phyloP scores from a whole-genome alignment of 2,888 invertebrate species.

The Pachydiplax longipennis region DNA sequence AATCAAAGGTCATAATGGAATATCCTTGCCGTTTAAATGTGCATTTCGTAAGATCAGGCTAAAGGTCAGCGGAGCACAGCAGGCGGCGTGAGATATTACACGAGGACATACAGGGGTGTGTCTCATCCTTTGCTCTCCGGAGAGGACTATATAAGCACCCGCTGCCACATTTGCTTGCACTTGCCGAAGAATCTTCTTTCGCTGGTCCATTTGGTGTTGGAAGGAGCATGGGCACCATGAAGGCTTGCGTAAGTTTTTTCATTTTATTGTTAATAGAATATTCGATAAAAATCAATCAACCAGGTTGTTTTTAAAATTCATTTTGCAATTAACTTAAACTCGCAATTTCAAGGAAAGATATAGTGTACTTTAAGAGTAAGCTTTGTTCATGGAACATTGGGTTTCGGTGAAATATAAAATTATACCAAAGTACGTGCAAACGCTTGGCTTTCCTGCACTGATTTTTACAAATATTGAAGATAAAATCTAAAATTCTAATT shows the following conservation, averaged over 20 bases:
- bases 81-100: background rate
- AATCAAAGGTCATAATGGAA: constrained; percentile 21
- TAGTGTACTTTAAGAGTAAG: no score
- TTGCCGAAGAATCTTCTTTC: background rate
- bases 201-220: background rate
- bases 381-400: no score
- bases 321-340: no score
- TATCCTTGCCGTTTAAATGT: background rate
- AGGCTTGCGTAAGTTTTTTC: background rate
- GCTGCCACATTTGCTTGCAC: background rate
- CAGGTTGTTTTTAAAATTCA: no score
- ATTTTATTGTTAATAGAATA: no score
- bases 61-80: constrained; percentile 23
- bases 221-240: background rate
- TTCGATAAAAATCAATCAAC: no score
- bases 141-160: constrained; percentile 10
- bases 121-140: background rate
- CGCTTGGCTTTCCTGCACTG: no score
- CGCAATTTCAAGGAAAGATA: no score
- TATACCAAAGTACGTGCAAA: no score
- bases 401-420: no score
- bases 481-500: no score
- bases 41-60: background rate
- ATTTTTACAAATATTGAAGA: no score
- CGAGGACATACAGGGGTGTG: background rate